These are phyloP conservation scores for Sycophaga agraensis DNA, from an alignment of 1,140 invertebrate genomes.

Conservation along the genomic window DNA sequence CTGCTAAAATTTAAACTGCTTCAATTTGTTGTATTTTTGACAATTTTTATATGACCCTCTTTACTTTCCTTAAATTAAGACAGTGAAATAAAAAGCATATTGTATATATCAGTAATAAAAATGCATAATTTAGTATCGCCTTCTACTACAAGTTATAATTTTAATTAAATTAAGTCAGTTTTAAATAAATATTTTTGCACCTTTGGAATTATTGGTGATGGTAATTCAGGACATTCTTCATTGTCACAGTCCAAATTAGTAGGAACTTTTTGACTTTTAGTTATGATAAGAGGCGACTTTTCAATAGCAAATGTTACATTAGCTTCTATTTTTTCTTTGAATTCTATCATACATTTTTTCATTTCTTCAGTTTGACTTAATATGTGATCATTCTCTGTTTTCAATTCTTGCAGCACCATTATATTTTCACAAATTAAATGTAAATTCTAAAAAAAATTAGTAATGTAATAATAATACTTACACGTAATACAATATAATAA, in stretches of 20 bases:
- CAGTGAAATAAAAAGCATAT: too few relatives aligned
- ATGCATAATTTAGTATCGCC: too few relatives aligned
- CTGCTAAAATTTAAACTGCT: too few relatives aligned
- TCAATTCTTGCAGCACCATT: conserved; percentile 66
- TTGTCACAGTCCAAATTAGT: conserved; percentile 62
- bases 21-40: too few relatives aligned
- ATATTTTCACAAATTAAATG: conserved; percentile 73
- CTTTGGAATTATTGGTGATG: conserved; percentile 53
- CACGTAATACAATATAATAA: too few relatives aligned
- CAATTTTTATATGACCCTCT: too few relatives aligned
- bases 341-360: conserved; percentile 65
- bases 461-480: too few relatives aligned
- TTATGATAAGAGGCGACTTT: conserved; percentile 72
- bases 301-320: conserved; percentile 68
- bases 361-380: conserved; percentile 64
- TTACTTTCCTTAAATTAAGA: too few relatives aligned
- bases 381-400: conserved; percentile 63
- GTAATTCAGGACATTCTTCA: conserved; percentile 52
- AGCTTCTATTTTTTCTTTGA: conserved; percentile 67
- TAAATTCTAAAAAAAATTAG: conserved; percentile 56
- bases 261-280: conserved; percentile 67
- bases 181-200: conserved; percentile 32
- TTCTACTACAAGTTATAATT: too few relatives aligned
- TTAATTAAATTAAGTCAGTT: too few relatives aligned
- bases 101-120: too few relatives aligned